phyloP scores from a whole-genome alignment of 35 echinoderm and acorn worm species.

The Heliocidaris tuberculata region DNA sequence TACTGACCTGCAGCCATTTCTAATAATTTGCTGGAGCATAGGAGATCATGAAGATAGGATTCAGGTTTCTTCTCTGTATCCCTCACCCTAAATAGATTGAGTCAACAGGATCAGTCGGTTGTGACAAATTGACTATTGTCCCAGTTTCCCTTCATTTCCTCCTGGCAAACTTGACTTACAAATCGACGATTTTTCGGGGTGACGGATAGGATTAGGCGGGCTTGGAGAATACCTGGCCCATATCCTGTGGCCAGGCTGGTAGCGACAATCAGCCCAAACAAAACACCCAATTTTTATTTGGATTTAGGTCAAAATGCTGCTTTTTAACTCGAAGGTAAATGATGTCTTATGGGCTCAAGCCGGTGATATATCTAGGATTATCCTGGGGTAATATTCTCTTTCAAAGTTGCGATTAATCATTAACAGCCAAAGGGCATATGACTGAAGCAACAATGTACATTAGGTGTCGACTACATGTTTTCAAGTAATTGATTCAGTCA shows the following conservation, averaged over 20 bases:
- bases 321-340: not conserved
- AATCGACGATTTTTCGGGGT: not conserved
- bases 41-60: not conserved
- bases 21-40: not conserved
- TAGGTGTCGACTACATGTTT: not conserved
- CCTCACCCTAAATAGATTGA: not conserved
- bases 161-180: not conserved
- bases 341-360: not conserved
- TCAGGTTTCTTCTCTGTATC: not conserved
- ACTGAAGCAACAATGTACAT: not conserved
- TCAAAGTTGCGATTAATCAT: not conserved
- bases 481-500: not conserved
- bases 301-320: not conserved
- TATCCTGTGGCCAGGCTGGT: not conserved
- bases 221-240: not conserved
- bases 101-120: not conserved
- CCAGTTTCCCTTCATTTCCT: slow-evolving; percentile 1
- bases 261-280: not conserved
- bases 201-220: not conserved
- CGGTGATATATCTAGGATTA: not conserved
- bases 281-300: not conserved
- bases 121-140: slow-evolving; percentile 12
- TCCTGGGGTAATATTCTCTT: not conserved
- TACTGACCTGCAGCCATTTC: not conserved
- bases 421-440: not conserved